Base-by-base conservation (phyloP, 1,140 invertebrate species). In the Fopius arisanus region DNA sequence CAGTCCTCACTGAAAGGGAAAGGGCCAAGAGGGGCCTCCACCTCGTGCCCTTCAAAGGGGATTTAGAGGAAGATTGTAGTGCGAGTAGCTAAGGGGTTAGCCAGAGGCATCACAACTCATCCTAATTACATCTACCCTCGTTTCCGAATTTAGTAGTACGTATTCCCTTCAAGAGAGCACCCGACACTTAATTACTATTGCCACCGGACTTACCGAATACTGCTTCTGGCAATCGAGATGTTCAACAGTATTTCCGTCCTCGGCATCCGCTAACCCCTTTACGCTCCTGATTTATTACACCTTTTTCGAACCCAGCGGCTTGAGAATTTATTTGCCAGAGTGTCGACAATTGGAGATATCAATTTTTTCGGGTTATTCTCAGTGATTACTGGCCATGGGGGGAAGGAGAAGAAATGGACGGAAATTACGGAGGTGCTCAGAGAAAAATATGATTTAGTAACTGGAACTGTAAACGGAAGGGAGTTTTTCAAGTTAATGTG, bases 61-160 rank as follows among this genome's bases (percentile, higher is more conserved):
- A 28, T 59, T 28, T 26, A 28, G 23, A 12, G 19, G 54, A 59
- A 59, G 54, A 59, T 59, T 59, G 54, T 59, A 26, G 1, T 59
- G 23, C 9, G 19, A 59, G 23, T 59, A 59, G 54, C 54, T 59
- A 59, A 59, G 78, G 78, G 74, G 59, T 71, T 75, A 67, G 76
- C 77, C 77, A 70, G 63, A 66, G 70, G 76, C 78, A 75, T 82
- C 78, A 78, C 82, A 83, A 83, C 78, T 83, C 82, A 84, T 84
- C 81, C 82, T 84, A 84, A 84, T 84, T 82, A 83, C 81, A 82
- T 83, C 79, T 80, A 82, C 80, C 80, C 80, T 82, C 81, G 77
- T 82, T 84, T 84, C 81, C 82, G 78, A 79, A 80, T 81, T 79
- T 65, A 31, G 14, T 33, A 65, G 6, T 65, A 65, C 76, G 74